Conservation (phyloP, 1,140 invertebrate genomes). For the Bombyx mori region DNA sequence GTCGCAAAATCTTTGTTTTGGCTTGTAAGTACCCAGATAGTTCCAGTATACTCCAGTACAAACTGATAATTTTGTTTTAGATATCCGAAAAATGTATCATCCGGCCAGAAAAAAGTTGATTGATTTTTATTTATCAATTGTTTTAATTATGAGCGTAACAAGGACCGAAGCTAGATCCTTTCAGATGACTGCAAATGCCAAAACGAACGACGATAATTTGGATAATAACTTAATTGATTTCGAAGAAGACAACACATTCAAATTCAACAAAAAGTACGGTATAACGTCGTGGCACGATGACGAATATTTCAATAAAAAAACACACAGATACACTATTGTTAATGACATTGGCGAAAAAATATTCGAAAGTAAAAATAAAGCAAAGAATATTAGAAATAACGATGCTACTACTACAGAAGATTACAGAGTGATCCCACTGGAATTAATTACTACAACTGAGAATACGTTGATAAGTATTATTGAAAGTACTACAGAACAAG, state of each 20-base stretch:
- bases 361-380: conserved; percentile 11
- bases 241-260: conserved; percentile 23
- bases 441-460: conserved; percentile 52
- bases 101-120: conserved; percentile 47
- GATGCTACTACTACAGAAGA: conserved; percentile 29
- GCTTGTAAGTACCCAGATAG: too few species aligned
- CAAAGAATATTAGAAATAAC: conserved; percentile 8
- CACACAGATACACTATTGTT: conserved; percentile 44
- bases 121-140: background rate
- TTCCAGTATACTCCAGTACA: background rate
- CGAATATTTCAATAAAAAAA: conserved; percentile 37
- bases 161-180: conserved; percentile 28
- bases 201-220: conserved; percentile 38
- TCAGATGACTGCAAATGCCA: conserved; percentile 25
- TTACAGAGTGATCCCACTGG: conserved; percentile 53
- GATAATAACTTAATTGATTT: conserved; percentile 62
- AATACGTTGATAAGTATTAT: conserved; percentile 29
- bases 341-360: conserved; percentile 24
- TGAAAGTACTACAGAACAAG: conserved; percentile 44
- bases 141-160: conserved; percentile 1
- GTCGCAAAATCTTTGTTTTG: too few species aligned
- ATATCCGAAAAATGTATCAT: conserved; percentile 42
- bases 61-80: conserved; percentile 10
- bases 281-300: conserved; percentile 37
- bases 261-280: conserved; percentile 25